Conservation (phyloP, 2,888 invertebrate genomes). For the Salpingus planirostris region DNA sequence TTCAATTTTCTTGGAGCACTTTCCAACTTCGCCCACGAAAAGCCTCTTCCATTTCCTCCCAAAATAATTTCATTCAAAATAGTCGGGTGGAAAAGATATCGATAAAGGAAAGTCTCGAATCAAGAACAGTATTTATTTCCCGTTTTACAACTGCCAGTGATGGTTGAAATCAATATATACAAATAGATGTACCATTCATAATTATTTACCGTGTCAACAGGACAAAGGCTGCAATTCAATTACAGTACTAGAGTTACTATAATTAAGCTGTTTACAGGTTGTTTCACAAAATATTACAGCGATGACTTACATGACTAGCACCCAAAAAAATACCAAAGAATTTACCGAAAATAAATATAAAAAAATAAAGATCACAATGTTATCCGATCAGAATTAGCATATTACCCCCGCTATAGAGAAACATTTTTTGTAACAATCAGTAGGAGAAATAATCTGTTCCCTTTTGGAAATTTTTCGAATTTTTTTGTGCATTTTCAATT, state of each 20-base stretch:
- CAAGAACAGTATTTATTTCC: constrained; percentile 32
- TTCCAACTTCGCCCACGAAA: too few species aligned
- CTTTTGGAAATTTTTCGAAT: constrained; percentile 35
- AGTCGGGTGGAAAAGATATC: too few species aligned
- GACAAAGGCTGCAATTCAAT: constrained; percentile 21
- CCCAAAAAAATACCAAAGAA: constrained; percentile 20
- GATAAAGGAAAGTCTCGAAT: too few species aligned
- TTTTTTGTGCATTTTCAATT: constrained; percentile 34
- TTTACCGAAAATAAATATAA: constrained; percentile 17
- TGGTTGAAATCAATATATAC: constrained; percentile 18
- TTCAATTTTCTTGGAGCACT: too few species aligned
- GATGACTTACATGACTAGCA: constrained; percentile 25
- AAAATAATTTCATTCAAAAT: too few species aligned
- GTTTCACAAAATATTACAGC: constrained; percentile 15
- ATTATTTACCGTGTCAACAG: too few species aligned
- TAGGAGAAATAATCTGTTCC: constrained; percentile 32
- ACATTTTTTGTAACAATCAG: constrained; percentile 9
- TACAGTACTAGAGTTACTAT: constrained; percentile 11
- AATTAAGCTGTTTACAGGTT: constrained; percentile 5
- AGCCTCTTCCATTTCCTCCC: too few species aligned
- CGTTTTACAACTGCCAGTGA: constrained; percentile 23
- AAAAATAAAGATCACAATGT: constrained; percentile 17
- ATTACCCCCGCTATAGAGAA: constrained; percentile 11
- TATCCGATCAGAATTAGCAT: constrained; percentile 12
- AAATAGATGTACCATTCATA: constrained; percentile 18